These are phyloP conservation scores for Glaucidium brasilianum DNA, from an alignment of 2,113 vertebrate genomes.

Conservation along the genomic window DNA sequence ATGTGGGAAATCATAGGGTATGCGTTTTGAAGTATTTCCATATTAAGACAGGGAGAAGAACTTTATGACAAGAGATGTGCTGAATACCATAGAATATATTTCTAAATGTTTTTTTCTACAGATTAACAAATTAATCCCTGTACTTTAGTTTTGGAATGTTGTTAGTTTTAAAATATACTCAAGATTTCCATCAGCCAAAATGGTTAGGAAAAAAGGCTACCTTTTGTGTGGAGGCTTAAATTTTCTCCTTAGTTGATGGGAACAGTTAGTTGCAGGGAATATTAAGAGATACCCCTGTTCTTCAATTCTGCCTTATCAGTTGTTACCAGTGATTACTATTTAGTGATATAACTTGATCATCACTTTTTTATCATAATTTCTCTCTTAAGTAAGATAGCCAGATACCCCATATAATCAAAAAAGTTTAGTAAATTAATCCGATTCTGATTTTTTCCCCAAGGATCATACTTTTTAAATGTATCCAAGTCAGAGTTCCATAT, in stretches of 20 bases:
- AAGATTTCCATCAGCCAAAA: neutral
- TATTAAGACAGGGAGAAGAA: neutral
- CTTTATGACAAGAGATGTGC: neutral
- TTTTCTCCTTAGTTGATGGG: neutral
- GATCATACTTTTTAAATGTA: neutral
- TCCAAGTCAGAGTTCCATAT: neutral
- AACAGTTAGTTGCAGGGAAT: neutral
- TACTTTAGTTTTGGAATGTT: neutral
- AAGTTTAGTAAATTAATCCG: neutral
- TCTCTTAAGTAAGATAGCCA: neutral
- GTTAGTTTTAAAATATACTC: neutral
- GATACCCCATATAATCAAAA: neutral
- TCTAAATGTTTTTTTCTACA: neutral
- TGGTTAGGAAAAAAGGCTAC: neutral
- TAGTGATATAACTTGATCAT: neutral
- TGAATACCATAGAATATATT: neutral
- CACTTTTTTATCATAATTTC: neutral
- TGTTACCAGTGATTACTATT: neutral
- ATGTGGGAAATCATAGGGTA: neutral
- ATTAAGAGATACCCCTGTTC: neutral
- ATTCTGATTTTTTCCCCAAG: neutral
- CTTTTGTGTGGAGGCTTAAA: neutral
- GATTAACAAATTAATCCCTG: neutral
- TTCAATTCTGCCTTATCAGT: neutral
- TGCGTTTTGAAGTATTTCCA: neutral